Evolutionary conservation across 1,140 invertebrate genomes (phyloP), one percentile per base, ranked within the genome.

Genomic region (Cydia amplana): DNA sequence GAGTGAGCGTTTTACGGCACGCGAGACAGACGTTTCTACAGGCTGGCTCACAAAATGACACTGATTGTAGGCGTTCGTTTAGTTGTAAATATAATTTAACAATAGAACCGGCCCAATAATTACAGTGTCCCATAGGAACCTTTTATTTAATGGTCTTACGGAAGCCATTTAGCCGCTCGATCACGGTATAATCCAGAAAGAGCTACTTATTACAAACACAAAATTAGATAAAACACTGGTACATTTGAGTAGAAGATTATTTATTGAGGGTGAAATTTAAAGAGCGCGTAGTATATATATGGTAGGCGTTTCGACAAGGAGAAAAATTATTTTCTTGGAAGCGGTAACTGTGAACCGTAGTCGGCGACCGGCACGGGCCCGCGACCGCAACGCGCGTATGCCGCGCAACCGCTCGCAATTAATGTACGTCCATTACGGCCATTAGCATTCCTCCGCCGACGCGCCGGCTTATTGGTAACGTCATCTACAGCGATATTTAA

Each of bases 81-180:
- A 76, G 78, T 82, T 80, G 77, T 82, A 82, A 86, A 87, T 82
- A 83, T 83, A 84, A 80, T 84, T 76, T 70, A 81, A 81, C 78
- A 81, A 81, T 80, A 72, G 70, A 81, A 73, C 20, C 76, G 67
- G 67, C 72, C 74, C 75, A 80, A 74, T 82, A 82, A 83, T 85
- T 82, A 83, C 75, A 80, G 73, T 75, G 75, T 72, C 79, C 72
- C 78, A 73, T 75, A 79, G 43, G 63, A 75, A 76, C 72, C 74
- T 74, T 78, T 74, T 79, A 80, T 78, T 80, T 81, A 80, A 83
- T 83, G 74, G 72, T 76, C 60, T 82, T 78, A 79, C 78, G 73
- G 75, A 77, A 67, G 77, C 72, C 51, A 76, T 73, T 79, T 74
- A 51, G 51, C 25, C 76, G 64, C 65, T 75, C 70, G 40, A 36